phyloP scores from a whole-genome alignment of 2,113 vertebrate species.

The Oenanthe oenanthe region DNA sequence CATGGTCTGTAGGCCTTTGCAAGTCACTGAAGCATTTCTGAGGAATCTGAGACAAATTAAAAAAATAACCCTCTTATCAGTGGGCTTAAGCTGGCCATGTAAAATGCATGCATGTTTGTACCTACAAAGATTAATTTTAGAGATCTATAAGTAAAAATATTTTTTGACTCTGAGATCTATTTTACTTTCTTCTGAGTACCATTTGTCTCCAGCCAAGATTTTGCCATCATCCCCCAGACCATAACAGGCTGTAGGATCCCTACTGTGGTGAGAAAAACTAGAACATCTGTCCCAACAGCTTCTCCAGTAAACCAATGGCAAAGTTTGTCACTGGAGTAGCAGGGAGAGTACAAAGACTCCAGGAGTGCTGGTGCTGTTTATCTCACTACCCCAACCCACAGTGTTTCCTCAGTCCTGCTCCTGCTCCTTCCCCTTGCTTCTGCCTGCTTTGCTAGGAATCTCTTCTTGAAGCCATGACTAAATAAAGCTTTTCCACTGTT shows the following conservation, averaged over 20 bases:
- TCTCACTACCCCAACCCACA: not conserved
- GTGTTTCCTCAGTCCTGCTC: not conserved
- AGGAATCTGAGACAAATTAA: not conserved
- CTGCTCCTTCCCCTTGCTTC: not conserved
- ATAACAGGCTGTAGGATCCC: not conserved
- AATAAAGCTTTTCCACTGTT: not conserved
- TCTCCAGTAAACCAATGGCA: not conserved
- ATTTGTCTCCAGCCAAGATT: not conserved
- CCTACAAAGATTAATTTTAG: not conserved
- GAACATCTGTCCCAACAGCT: not conserved
- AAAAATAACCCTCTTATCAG: not conserved
- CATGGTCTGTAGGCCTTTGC: not conserved
- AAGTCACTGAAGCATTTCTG: not conserved
- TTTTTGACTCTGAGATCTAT: not conserved
- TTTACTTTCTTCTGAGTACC: not conserved
- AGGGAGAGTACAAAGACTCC: not conserved
- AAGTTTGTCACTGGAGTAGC: not conserved
- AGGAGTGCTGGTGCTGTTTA: not conserved
- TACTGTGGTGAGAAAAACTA: not conserved
- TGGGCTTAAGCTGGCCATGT: not conserved
- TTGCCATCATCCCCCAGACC: not conserved
- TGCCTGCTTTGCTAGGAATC: not conserved
- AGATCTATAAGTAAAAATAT: not conserved
- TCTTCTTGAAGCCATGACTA: not conserved
- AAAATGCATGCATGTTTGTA: not conserved